Percentiles rank a stretch among this genome's conserved stretches.
These are phyloP conservation scores for Fragum sueziense DNA, from an alignment of 2,888 invertebrate genomes.

Conservation along the genomic window DNA sequence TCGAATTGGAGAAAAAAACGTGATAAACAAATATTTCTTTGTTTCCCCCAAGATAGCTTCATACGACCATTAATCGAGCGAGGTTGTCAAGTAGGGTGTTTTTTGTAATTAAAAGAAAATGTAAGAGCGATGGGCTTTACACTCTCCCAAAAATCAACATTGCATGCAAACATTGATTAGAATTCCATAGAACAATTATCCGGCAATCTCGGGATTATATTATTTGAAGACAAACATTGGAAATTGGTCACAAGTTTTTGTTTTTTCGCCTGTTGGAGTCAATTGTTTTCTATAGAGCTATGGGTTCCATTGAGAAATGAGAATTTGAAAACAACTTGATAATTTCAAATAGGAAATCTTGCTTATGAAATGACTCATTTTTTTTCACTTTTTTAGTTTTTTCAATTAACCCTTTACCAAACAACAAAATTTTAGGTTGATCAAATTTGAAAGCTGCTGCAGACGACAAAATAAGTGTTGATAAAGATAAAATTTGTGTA, in stretches of 20 bases:
- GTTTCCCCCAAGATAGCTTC: background rate
- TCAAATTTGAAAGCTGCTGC: no score
- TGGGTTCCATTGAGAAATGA: no score
- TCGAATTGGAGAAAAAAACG: background rate
- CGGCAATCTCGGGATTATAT: background rate
- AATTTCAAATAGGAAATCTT: no score
- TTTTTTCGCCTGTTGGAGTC: no score
- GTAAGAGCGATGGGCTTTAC: background rate
- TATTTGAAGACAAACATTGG: background rate
- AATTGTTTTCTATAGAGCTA: no score
- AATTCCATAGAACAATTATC: background rate
- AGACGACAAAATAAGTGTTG: no score
- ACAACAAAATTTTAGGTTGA: no score
- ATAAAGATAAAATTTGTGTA: no score
- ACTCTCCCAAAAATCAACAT: background rate
- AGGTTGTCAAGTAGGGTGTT: background rate
- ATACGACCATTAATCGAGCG: background rate
- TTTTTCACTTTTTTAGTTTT: no score
- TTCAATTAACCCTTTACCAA: no score
- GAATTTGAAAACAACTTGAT: no score
- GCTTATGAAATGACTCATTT: no score
- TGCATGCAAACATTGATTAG: background rate
- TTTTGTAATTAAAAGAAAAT: background rate
- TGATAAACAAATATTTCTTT: background rate
- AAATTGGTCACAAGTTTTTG: background rate